Conservation (phyloP, 35 echinoderm and acorn worm species). For the Anneissia japonica region DNA sequence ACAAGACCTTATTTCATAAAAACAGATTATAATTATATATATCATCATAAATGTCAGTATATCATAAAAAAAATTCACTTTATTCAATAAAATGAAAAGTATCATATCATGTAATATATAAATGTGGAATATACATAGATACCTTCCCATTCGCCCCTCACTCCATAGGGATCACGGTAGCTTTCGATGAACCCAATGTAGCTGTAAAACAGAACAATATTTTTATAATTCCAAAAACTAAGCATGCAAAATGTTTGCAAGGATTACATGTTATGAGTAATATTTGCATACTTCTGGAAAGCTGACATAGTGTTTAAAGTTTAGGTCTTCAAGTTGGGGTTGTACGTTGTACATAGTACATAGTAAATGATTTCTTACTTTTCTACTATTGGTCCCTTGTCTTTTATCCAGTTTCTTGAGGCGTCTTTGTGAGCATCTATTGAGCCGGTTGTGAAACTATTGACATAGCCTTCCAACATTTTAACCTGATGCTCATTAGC, state of each 20-base stretch:
- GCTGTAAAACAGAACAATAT: constrained; percentile 29
- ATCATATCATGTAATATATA: too few relatives aligned
- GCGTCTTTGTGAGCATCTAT: constrained; percentile 87
- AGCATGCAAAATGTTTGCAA: too few relatives aligned
- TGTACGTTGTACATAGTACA: background rate
- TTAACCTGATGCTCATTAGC: constrained; percentile 78
- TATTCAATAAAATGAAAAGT: too few relatives aligned
- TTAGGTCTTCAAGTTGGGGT: background rate
- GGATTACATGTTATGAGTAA: background rate
- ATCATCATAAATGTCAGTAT: too few relatives aligned
- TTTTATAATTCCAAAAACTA: background rate
- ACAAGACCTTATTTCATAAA: constrained; percentile 98
- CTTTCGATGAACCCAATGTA: constrained; percentile 98
- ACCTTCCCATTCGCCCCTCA: constrained; percentile 99
- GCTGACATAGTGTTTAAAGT: background rate
- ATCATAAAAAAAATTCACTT: too few relatives aligned
- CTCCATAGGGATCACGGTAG: constrained; percentile 94
- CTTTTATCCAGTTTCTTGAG: constrained; percentile 81
- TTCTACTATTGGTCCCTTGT: constrained; percentile 95
- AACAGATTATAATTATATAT: too few relatives aligned
- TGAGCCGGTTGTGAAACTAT: constrained; percentile 70
- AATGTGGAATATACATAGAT: too few relatives aligned
- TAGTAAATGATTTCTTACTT: constrained; percentile 28
- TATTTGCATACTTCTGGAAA: background rate
- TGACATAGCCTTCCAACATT: constrained; percentile 72